Evolutionary conservation across 92 coral and sea anemone genomes (phyloP), one percentile per base, ranked within the genome.

Genomic region (Galaxea fascicularis): DNA sequence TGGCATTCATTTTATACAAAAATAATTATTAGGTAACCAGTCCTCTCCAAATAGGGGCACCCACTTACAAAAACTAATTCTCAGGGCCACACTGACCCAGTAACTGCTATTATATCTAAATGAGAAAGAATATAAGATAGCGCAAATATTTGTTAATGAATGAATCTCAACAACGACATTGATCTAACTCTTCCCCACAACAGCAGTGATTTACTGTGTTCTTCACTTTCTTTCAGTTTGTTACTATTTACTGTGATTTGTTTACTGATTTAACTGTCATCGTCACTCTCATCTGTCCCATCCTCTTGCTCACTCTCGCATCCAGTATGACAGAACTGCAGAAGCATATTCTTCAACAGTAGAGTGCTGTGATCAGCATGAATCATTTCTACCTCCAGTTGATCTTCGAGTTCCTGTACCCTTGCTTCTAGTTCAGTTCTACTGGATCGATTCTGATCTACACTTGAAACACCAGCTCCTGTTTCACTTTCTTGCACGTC

Each of bases 291-390:
- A 77, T 77, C 82, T 58, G 49, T 58, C 71, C 51, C 46, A 77
- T 24, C 46, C 68, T 77, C 71, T 57, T 58, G 68, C 82, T 77
- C 71, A 56, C 68, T 66, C 65, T 66, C 65, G 65, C 49, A 80
- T 80, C 85, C 85, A 68, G 77, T 80, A 69, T 80, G 67, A 51
- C 77, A 74, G 78, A 81, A 69, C 86, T 81, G 77, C 22, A 69
- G 66, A 67, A 81, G 77, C 86, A 81, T 49, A 81, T 81, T 69
- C 86, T 81, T 81, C 77, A 65, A 53, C 27, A 80, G 66, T 26
- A 60, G 66, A 16, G 70, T 16, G 49, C 45, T 57, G 82, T 77
- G 82, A 57, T 56, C 82, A 77, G 70, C 45, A 60, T 78, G 70
- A 31, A 78, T 78, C 73, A 35, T 78, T 78, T 78, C 73, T 10